A percentile compares a stretch with the other conserved stretches of the same genome.
These are phyloP conservation scores for Corythucha ciliata DNA, from an alignment of 2,888 invertebrate genomes.

Conservation along the genomic window DNA sequence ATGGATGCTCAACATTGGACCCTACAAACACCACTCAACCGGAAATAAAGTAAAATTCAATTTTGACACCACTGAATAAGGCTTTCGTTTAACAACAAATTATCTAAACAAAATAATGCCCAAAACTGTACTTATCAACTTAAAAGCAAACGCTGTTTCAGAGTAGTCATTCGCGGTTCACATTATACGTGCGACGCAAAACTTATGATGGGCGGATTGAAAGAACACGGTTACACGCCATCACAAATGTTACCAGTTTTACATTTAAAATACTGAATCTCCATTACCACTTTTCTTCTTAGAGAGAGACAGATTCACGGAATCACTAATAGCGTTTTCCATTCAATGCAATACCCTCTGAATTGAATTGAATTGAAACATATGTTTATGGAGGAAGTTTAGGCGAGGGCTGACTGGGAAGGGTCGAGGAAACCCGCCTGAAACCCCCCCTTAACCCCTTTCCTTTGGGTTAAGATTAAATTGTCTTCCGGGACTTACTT, in stretches of 20 bases:
- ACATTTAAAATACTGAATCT: not conserved
- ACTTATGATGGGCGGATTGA: slow-evolving; percentile 4
- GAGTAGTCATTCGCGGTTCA: not conserved
- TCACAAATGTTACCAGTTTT: not conserved
- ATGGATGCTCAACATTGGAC: not conserved
- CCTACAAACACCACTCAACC: not conserved
- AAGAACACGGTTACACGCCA: slow-evolving; percentile 4
- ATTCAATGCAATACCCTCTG: too few relatives aligned
- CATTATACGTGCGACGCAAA: slow-evolving; percentile 5
- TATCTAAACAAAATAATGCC: not conserved
- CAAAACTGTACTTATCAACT: not conserved
- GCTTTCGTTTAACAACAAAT: not conserved
- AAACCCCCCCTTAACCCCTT: too few relatives aligned
- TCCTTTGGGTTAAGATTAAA: too few relatives aligned
- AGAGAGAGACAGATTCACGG: too few relatives aligned
- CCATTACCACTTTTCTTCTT: slow-evolving; percentile 1
- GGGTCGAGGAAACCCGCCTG: too few relatives aligned
- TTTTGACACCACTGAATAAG: not conserved
- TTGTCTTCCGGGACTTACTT: too few relatives aligned
- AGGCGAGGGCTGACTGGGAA: too few relatives aligned
- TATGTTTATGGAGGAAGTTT: too few relatives aligned
- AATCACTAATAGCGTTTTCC: too few relatives aligned
- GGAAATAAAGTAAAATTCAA: slow-evolving; percentile 1
- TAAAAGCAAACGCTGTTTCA: slow-evolving; percentile 1
- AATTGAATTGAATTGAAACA: too few relatives aligned